Evolutionary conservation across 2,113 vertebrate genomes (phyloP), one percentile per base, ranked within the genome.

Genomic region (Laterallus jamaicensis): DNA sequence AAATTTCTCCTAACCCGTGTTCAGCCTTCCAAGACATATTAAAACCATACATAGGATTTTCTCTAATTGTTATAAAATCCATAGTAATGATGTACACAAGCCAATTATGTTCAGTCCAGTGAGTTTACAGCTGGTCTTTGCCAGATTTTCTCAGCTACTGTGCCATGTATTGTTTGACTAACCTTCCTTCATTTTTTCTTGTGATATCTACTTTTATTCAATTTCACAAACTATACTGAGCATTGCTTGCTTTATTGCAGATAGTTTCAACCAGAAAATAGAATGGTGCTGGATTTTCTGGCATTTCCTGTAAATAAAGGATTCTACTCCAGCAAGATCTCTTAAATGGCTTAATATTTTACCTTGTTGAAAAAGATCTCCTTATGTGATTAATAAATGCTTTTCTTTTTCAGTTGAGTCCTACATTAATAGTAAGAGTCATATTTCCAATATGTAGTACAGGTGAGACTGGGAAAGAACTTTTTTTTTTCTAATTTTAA

Each of bases 51-150:
- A 74, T 1, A 58, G 64, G 70, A 64, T 89, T 66, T 95, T 88
- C 73, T 88, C 68, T 67, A 86, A 3, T 64, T 91, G 60, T 92
- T 90, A 67, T 32, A 86, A 86, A 74, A 63, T n/a, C 37, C 58
- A 25, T 26, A 68, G 50, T 68, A 92, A 68, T 69, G 90, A 6
- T 49, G 47, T 83, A 71, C 74, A 74, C 80, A 82, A 89, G 56
- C 56, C 77, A 94, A 63, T 96, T 92, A 86, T 74, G 66, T 42
- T 93, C 89, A 90, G 79, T 71, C 35, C 66, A 80, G 66, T 88
- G 63, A 87, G 64, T 94, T 86, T 74, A 82, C 55, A 88, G 87
- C 74, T 92, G 70, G 47, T 64, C 62, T 89, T 82, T 59, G 47
- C 67, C 82, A 78, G 66, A 49, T 88, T 88, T 85, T 80, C 63